These are phyloP conservation scores for Hirtodrosophila confusa DNA, from an alignment of 2,888 invertebrate species.

Conservation along the genomic window DNA sequence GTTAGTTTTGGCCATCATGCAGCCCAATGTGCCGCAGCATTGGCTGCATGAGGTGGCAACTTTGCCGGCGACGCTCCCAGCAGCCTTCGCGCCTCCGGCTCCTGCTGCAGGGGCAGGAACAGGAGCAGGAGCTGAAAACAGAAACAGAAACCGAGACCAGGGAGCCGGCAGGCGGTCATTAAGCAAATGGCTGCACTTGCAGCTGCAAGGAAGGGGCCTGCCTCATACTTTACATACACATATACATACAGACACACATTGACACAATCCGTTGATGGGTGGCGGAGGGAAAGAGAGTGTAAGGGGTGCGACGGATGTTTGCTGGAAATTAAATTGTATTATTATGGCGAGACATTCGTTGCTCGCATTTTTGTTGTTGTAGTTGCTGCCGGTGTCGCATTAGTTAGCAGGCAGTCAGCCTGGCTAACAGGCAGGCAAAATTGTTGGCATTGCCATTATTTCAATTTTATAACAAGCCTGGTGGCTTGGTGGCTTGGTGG, in stretches of 20 bases:
- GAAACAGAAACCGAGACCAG: constrained; percentile 48
- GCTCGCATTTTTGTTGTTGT: constrained; percentile 60
- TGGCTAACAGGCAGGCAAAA: constrained; percentile 54
- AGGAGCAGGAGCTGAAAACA: neutral
- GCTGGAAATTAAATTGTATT: constrained; percentile 80
- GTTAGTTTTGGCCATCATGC: constrained; percentile 42
- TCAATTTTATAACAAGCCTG: constrained; percentile 74
- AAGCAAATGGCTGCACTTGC: constrained; percentile 79
- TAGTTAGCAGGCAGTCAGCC: constrained; percentile 55
- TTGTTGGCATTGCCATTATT: constrained; percentile 76
- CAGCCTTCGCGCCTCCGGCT: constrained; percentile 31
- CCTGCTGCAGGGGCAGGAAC: constrained; percentile 8
- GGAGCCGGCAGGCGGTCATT: constrained; percentile 71
- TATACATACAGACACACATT: constrained; percentile 49
- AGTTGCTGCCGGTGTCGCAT: constrained; percentile 71
- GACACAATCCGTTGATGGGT: constrained; percentile 48
- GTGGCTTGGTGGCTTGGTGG: constrained; percentile 15
- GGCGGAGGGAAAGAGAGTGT: neutral
- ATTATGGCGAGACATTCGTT: constrained; percentile 80
- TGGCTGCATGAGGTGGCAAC: constrained; percentile 35
- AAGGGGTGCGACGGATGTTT: constrained; percentile 66
- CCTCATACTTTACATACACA: constrained; percentile 5
- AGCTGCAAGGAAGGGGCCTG: constrained; percentile 44
- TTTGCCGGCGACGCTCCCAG: constrained; percentile 36
- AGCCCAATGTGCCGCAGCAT: constrained; percentile 49